Base-by-base conservation (phyloP, 2,113 vertebrate species). In the Muscicapa adusta region DNA sequence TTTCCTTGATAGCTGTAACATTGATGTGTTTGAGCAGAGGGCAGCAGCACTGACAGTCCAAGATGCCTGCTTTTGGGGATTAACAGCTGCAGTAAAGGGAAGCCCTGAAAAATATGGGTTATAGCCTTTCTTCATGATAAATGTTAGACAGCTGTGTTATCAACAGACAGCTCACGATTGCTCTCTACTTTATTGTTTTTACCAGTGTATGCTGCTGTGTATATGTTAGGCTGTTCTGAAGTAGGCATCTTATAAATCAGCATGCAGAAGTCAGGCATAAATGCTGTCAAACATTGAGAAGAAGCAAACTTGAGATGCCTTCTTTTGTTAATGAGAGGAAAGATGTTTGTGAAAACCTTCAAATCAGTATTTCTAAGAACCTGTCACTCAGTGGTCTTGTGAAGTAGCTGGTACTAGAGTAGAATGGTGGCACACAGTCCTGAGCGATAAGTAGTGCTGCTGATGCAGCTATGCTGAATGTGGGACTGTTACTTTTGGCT, bases 321-420 rank as follows among this genome's bases (percentile, higher is more conserved):
- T 6, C 17, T 65, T 58, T 38, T 6, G 5, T 54, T 70, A 25
- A 7, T 31, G 43, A 70, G 26, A 23, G 63, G 3, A 18, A 45
- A 29, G 31, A 33, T 60, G 20, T 28, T 68, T 1, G 6, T 56
- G 31, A 57, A 86, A 83, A 45, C 31, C 34, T 73, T 84, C 23
- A 25, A 40, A 28, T 34, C 31, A 34, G 3, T 53, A 23, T 62
- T 70, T 80, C 8, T 8, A 42, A 54, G 82, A 61, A 38, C 8
- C 18, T 62, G n/a, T 13, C 16, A 10, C 24, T 42, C 0, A 0
- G 14, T 79, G 18, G 14, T n/a, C 1, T 0, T 18, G 13, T 71
- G 57, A 33, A 42, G 45, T 67, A 72, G 24, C 24, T 61, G 10
- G 8, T 47, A 19, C 77, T 89, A 65, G 33, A 47, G 34, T 10